These are phyloP conservation scores for Spilogale gracilis DNA, from an alignment of 2,113 vertebrate species.

Conservation along the genomic window DNA sequence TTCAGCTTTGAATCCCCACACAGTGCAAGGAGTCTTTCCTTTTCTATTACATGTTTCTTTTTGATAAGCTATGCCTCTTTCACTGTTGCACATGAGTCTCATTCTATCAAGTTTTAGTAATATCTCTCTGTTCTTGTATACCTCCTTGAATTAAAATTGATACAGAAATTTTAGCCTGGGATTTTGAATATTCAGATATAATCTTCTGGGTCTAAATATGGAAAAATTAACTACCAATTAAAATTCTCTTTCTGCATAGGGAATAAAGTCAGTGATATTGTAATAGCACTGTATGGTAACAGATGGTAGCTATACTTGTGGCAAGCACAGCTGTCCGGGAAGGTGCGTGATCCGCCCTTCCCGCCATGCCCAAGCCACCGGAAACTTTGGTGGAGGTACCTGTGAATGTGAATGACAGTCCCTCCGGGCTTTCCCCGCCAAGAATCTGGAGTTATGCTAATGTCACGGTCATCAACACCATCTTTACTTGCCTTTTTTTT, in stretches of 20 bases:
- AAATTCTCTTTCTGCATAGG: neutral
- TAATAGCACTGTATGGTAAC: neutral
- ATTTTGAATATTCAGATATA: constrained; percentile 12
- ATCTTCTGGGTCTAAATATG: neutral
- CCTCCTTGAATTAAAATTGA: neutral
- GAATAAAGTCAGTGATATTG: neutral
- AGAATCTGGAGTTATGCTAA: no score
- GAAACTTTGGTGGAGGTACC: no score
- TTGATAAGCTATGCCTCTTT: neutral
- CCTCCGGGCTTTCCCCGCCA: no score
- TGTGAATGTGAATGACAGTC: no score
- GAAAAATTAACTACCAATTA: neutral
- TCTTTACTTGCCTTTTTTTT: no score
- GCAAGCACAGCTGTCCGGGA: neutral
- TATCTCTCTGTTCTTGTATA: neutral
- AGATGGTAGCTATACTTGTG: neutral
- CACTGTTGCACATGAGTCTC: neutral
- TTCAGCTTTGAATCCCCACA: neutral
- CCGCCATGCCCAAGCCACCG: no score
- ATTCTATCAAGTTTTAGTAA: neutral
- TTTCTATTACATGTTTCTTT: neutral
- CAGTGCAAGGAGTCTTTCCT: neutral
- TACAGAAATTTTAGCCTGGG: neutral
- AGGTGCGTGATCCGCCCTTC: no score
- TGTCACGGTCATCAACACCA: no score